Conservation (phyloP, 2,888 invertebrate genomes). For the Euphydryas editha region DNA sequence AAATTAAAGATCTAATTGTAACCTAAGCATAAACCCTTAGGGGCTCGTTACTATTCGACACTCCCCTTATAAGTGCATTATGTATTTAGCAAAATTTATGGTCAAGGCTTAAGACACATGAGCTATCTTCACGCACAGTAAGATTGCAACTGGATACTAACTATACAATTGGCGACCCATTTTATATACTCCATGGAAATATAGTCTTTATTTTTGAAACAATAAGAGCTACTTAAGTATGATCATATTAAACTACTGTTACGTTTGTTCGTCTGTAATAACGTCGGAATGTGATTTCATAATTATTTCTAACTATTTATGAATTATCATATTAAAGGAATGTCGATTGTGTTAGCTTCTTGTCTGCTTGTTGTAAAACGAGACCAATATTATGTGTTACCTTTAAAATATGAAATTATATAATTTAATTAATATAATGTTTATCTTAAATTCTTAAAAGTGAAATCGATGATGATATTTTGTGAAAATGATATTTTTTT, state of each 20-base stretch:
- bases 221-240: not conserved
- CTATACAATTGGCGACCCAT: not conserved
- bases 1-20: too few relatives aligned
- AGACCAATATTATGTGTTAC: not conserved
- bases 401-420: not conserved
- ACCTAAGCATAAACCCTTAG: too few relatives aligned
- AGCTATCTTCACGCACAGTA: not conserved
- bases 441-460: too few relatives aligned
- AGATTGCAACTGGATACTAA: constrained; percentile 10
- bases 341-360: constrained; percentile 4
- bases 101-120: constrained; percentile 6
- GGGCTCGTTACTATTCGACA: not conserved
- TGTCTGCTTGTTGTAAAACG: not conserved
- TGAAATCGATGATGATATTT: too few relatives aligned
- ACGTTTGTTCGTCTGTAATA: not conserved
- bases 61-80: not conserved
- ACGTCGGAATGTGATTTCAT: constrained; percentile 11
- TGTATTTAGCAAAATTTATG: constrained; percentile 1
- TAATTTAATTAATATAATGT: too few relatives aligned
- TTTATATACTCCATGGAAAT: not conserved
- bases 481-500: too few relatives aligned
- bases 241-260: not conserved
- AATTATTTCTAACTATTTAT: constrained; percentile 15
- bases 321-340: constrained; percentile 16
- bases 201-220: not conserved